phyloP scores from a whole-genome alignment of 2,888 invertebrate species.

The Lepidochitona cinerea region DNA sequence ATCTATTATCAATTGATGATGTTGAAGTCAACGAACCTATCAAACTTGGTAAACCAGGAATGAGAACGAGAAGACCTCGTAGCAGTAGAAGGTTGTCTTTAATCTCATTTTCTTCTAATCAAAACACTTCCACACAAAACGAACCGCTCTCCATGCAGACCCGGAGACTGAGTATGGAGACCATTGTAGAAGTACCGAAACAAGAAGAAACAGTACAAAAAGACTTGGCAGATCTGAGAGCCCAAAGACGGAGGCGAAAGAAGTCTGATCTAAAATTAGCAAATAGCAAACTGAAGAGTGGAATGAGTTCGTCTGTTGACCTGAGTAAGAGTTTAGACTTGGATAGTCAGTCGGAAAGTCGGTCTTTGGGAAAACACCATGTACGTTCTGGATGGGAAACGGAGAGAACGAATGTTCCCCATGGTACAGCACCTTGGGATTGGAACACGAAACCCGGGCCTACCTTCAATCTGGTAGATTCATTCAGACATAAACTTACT shows the following conservation, averaged over 20 bases:
- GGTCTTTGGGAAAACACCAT: neutral
- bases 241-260: neutral
- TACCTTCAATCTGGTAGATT: neutral
- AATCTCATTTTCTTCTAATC: neutral
- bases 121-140: neutral
- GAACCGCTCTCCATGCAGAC: neutral
- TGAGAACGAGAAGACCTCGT: neutral
- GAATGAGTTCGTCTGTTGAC: neutral
- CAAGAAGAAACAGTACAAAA: neutral
- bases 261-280: neutral
- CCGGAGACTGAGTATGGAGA: neutral
- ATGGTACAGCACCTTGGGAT: neutral
- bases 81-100: neutral
- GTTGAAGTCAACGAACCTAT: neutral
- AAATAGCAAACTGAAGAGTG: neutral
- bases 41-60: neutral
- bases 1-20: neutral
- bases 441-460: neutral
- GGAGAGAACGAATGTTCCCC: neutral
- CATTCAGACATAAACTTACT: neutral
- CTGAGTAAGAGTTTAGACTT: neutral
- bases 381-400: neutral
- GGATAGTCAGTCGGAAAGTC: neutral
- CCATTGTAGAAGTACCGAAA: conserved; percentile 1
- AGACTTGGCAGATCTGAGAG: neutral